A percentile compares a stretch with the other conserved stretches of the same genome.
Evolutionary conservation across 2,113 vertebrate species (phyloP).

Genomic region (Atractosteus spatula): DNA sequence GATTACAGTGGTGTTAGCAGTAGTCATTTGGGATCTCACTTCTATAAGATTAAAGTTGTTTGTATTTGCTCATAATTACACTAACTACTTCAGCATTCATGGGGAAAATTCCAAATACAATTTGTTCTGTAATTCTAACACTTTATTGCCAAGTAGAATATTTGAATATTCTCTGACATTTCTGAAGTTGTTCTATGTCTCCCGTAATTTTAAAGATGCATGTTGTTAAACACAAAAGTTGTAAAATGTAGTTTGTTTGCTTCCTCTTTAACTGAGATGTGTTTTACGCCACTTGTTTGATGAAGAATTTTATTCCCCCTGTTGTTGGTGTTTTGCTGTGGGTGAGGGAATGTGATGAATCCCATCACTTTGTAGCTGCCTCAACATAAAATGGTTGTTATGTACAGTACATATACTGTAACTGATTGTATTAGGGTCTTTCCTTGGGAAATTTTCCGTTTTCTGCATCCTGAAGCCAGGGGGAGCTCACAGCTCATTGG

Average conservation of each 20-base stretch:
- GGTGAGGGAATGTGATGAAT: no score
- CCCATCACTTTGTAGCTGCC: no score
- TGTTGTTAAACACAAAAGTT: no score
- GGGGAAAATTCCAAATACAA: not conserved
- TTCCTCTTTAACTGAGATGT: no score
- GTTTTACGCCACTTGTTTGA: no score
- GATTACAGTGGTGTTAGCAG: not conserved
- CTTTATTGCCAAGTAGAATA: not conserved
- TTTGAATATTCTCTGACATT: not conserved
- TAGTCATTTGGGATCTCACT: not conserved
- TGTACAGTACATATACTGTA: not conserved
- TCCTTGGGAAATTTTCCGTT: not conserved
- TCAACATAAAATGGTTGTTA: not conserved
- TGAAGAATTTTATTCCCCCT: no score
- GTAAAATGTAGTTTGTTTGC: no score
- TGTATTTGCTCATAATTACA: not conserved
- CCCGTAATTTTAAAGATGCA: no score
- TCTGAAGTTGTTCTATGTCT: not conserved
- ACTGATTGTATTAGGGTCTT: not conserved
- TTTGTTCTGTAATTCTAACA: conserved; percentile 11
- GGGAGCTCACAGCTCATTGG: conserved; percentile 18
- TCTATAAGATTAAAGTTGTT: conserved; percentile 4
- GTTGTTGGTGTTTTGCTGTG: no score
- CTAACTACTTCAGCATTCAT: conserved; percentile 3
- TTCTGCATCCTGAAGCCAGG: conserved; percentile 13